Percentiles rank a stretch among this genome's conserved stretches.
Evolutionary conservation across 2,888 invertebrate species (phyloP).

Genomic region (Drosophila kuntzei): DNA sequence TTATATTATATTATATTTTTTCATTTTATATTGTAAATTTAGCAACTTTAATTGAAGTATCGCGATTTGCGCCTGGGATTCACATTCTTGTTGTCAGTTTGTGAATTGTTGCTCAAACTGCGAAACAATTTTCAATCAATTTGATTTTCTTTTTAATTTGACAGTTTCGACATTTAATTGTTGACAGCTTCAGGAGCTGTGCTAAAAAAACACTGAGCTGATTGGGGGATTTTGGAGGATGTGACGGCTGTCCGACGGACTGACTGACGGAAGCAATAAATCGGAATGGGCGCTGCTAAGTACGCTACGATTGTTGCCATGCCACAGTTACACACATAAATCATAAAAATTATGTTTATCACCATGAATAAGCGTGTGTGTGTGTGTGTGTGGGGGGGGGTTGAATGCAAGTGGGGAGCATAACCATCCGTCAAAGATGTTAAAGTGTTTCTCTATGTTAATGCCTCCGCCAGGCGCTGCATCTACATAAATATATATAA

Average conservation of each 20-base stretch:
- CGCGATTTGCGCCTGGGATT: neutral
- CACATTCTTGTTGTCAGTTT: slow-evolving; percentile 18
- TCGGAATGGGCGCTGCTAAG: slow-evolving; percentile 62
- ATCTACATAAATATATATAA: neutral
- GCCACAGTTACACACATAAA: slow-evolving; percentile 58
- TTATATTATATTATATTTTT: too few relatives aligned
- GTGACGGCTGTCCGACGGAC: neutral
- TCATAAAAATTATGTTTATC: slow-evolving; percentile 54
- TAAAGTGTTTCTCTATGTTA: slow-evolving; percentile 78
- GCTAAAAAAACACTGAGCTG: neutral
- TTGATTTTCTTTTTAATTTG: slow-evolving; percentile 55
- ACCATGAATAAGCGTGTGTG: neutral
- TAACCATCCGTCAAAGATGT: slow-evolving; percentile 73
- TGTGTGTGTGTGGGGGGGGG: neutral
- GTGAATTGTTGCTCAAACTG: slow-evolving; percentile 38
- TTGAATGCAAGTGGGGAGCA: slow-evolving; percentile 60
- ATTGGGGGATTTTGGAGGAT: neutral
- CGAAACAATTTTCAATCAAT: slow-evolving; percentile 56
- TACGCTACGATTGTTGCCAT: slow-evolving; percentile 56
- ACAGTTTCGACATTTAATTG: slow-evolving; percentile 70
- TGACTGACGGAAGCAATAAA: slow-evolving; percentile 53
- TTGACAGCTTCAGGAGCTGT: slow-evolving; percentile 45
- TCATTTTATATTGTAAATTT: neutral
- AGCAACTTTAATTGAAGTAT: neutral
- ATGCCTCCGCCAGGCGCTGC: slow-evolving; percentile 57